Percentiles rank a stretch among this genome's conserved stretches.
Evolutionary conservation across 2,113 vertebrate genomes (phyloP).

Genomic region (Callithrix jacchus): DNA sequence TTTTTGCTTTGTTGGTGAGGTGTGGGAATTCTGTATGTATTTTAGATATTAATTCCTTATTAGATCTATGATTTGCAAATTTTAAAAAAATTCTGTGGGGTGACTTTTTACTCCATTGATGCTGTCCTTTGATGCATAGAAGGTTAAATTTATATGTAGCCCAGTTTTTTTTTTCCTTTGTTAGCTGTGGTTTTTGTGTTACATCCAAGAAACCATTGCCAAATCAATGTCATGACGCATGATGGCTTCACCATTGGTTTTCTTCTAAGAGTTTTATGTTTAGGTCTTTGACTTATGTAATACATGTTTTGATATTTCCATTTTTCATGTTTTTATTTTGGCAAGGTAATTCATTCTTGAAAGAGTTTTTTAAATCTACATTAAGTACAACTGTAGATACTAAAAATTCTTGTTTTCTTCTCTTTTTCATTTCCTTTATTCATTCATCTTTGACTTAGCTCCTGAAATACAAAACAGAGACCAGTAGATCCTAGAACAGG

Average conservation of each 20-base stretch:
- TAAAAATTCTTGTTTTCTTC: conserved; percentile 25
- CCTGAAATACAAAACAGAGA: not conserved
- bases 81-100: not conserved
- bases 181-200: conserved; percentile 17
- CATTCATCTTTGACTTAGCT: conserved; percentile 13
- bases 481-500: not conserved
- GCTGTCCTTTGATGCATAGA: not conserved
- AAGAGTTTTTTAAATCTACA: not conserved
- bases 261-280: not conserved
- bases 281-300: not conserved
- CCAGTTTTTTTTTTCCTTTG: not conserved
- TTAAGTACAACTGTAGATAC: not conserved
- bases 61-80: not conserved
- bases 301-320: not conserved
- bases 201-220: conserved; percentile 6
- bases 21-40: not conserved
- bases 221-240: not conserved
- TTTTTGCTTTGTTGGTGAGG: not conserved
- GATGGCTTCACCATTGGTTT: conserved; percentile 5
- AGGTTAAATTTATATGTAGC: not conserved
- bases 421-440: not conserved
- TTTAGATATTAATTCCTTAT: not conserved
- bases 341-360: conserved; percentile 9
- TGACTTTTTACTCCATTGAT: not conserved
- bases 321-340: conserved; percentile 22